Conservation (phyloP, 1,140 invertebrate species). For the Hylaeus anthracinus region DNA sequence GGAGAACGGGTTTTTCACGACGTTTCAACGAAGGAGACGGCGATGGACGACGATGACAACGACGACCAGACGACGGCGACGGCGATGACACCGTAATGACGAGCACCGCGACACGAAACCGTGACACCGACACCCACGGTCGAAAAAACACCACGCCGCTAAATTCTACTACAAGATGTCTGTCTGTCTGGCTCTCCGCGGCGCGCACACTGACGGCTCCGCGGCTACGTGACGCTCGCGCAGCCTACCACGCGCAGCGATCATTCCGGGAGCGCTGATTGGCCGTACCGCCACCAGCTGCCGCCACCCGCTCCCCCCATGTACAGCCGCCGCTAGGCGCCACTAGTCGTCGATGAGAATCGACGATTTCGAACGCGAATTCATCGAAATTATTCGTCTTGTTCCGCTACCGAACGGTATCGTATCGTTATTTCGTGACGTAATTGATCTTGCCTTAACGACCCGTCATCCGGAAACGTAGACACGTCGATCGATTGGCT, state of each 20-base stretch:
- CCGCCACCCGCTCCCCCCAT: conserved; percentile 36
- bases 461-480: too few relatives aligned
- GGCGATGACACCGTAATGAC: conserved; percentile 47
- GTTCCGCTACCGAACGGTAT: too few relatives aligned
- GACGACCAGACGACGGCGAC: conserved; percentile 10
- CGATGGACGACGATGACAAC: not conserved
- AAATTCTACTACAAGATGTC: conserved; percentile 79
- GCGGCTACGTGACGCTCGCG: conserved; percentile 60
- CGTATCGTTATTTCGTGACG: not conserved
- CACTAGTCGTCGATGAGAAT: not conserved
- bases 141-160: conserved; percentile 72
- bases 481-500: not conserved
- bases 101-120: conserved; percentile 67
- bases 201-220: conserved; percentile 72
- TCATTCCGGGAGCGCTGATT: conserved; percentile 64
- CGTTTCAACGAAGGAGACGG: not conserved
- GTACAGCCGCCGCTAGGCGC: conserved; percentile 16
- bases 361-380: not conserved
- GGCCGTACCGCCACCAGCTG: conserved; percentile 45
- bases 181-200: conserved; percentile 70
- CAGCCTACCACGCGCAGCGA: conserved; percentile 70
- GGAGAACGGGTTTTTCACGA: conserved; percentile 8
- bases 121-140: conserved; percentile 72
- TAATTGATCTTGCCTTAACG: too few relatives aligned
- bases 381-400: not conserved